Base-by-base conservation (phyloP, 2,113 vertebrate genomes). In the Probosciger aterrimus region DNA sequence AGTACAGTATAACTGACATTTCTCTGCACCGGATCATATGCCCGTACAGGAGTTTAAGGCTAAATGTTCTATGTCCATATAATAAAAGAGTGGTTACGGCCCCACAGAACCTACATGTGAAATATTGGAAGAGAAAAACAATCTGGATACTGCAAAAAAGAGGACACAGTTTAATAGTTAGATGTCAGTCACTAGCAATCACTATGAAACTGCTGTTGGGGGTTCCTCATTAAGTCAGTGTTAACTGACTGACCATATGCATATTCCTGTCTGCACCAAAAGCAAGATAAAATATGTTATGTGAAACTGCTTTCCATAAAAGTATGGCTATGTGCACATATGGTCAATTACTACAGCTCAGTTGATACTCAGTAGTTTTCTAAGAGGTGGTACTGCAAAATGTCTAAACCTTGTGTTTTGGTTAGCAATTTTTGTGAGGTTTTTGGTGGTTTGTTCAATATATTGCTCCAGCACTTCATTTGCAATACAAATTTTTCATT, bases 401-500 rank as follows among this genome's bases (percentile, higher is more conserved):
- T 86, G 69, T 91, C 69, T 93, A 75, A 95, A 94, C 83, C 81
- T 90, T 84, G 77, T 95, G 63, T 92, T 95, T 95, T 86, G 94
- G 75, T 86, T 93, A 84, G 93, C 33, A 83, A 79, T 95, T 95
- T 96, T 95, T 96, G 57, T 84, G 96, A 93, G 69, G 57, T 88
- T 97, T 96, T 88, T 64, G 80, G 41, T 96, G 85, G 68, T 96
- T 96, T 91, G 92, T 95, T 95, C 95, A 96, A 91, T 82, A 69
- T 88, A 94, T 95, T 88, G 76, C 87, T 96, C 71, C 63, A 95
- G 87, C 90, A 88, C 82, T 96, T 97, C 94, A 97, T 96, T 95
- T 96, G 87, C 95, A 97, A 96, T 95, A 96, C 95, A 97, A 94
- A 96, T 96, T 95, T 96, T 96, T 88, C 88, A 77, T 91, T 96